phyloP scores from a whole-genome alignment of 64 coral and sea anemone species.

The Porites australiensis region DNA sequence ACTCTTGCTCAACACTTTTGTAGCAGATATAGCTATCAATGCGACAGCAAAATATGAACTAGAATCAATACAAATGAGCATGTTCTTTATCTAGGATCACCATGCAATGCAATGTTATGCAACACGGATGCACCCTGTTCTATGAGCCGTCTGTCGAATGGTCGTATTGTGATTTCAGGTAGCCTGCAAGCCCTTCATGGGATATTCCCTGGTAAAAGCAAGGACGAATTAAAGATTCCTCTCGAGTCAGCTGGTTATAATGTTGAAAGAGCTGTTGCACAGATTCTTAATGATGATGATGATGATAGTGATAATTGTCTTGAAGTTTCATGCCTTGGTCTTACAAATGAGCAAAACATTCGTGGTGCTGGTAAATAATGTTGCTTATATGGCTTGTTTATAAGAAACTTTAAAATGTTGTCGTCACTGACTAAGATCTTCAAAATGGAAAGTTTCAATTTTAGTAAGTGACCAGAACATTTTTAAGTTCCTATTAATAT shows the following conservation, averaged over 20 bases:
- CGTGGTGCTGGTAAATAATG: conserved; percentile 12
- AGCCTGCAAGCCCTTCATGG: conserved; percentile 8
- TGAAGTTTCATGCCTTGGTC: conserved; percentile 12
- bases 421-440: conserved; percentile 6
- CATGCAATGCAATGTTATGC: conserved; percentile 15
- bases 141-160: conserved; percentile 13
- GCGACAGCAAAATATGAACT: conserved; percentile 14
- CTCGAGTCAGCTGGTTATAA: background rate
- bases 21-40: conserved; percentile 12
- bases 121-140: conserved; percentile 3
- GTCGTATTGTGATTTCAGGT: conserved; percentile 11
- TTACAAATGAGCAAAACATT: conserved; percentile 14
- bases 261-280: conserved; percentile 3
- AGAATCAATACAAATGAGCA: conserved; percentile 20
- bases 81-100: conserved; percentile 21
- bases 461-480: conserved; percentile 13
- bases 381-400: conserved; percentile 13
- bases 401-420: conserved; percentile 14
- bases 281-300: background rate
- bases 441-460: conserved; percentile 14
- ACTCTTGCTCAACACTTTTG: conserved; percentile 12
- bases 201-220: conserved; percentile 22
- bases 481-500: conserved; percentile 15
- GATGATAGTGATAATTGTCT: conserved; percentile 13
- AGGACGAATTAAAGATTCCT: conserved; percentile 13